Conservation (phyloP, 2,797 vertebrate genomes). For the Microchirus variegatus region DNA sequence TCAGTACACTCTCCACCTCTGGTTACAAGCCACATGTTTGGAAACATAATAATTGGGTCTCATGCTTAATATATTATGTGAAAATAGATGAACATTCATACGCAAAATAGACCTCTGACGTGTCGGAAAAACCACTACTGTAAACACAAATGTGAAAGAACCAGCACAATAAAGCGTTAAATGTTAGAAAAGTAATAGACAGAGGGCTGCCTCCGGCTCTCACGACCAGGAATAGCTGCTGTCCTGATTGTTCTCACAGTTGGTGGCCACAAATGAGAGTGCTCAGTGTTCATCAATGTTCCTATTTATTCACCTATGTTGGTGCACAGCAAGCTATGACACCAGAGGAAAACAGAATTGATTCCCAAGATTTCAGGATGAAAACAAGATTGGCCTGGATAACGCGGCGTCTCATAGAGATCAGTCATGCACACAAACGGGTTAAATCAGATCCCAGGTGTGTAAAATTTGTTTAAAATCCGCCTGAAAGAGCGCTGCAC, state of each 20-base stretch:
- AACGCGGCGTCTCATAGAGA: slow-evolving; percentile 26
- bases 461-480: slow-evolving; percentile 35
- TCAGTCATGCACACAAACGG: slow-evolving; percentile 27
- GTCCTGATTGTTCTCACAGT: slow-evolving; percentile 59
- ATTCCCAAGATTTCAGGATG: slow-evolving; percentile 59
- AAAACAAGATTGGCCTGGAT: slow-evolving; percentile 55
- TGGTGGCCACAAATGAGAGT: slow-evolving; percentile 17
- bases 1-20: no score
- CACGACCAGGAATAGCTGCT: slow-evolving; percentile 57
- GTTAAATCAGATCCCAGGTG: slow-evolving; percentile 25
- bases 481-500: slow-evolving; percentile 22
- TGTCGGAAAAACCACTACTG: not conserved
- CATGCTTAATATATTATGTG: no score
- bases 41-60: no score
- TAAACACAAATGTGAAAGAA: slow-evolving; percentile 35
- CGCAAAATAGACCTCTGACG: no score
- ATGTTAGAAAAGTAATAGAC: slow-evolving; percentile 52
- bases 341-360: slow-evolving; percentile 37
- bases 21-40: no score
- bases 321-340: slow-evolving; percentile 24
- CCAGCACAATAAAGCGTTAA: slow-evolving; percentile 30
- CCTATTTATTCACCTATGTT: slow-evolving; percentile 29
- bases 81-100: no score
- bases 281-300: slow-evolving; percentile 39
- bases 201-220: slow-evolving; percentile 43